Evolutionary conservation across 2,797 vertebrate species (phyloP).

Genomic region (Jordanella pulchra): DNA sequence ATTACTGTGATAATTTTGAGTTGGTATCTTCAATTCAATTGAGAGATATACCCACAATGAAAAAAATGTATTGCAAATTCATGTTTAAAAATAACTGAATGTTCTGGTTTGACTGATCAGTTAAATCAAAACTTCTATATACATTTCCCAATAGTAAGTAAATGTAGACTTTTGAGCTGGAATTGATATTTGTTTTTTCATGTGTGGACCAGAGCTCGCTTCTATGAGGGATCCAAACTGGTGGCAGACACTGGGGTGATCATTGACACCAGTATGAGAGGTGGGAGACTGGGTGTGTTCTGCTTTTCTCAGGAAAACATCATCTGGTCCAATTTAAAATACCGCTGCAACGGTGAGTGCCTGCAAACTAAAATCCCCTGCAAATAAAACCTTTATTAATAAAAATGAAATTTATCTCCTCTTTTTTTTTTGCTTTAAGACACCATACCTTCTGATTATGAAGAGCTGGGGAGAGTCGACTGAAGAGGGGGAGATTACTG

Average conservation of each 20-base stretch:
- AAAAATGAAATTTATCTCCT: neutral
- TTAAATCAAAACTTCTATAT: neutral
- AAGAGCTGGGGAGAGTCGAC: conserved; percentile 79
- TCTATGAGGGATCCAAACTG: conserved; percentile 91
- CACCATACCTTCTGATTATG: conserved; percentile 92
- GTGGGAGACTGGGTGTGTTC: conserved; percentile 96
- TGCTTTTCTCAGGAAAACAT: conserved; percentile 99
- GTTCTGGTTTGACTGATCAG: too few species aligned
- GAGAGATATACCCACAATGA: neutral
- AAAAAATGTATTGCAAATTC: neutral
- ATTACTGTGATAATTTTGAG: too few species aligned
- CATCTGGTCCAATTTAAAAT: conserved; percentile 98
- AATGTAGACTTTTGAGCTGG: neutral
- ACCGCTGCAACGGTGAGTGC: conserved; percentile 94
- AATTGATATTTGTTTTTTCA: conserved; percentile 6
- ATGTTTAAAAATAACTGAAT: too few species aligned
- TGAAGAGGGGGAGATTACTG: conserved; percentile 18
- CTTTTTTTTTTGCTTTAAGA: conserved; percentile 77
- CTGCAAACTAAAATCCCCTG: neutral
- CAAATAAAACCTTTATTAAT: neutral
- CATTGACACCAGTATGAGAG: conserved; percentile 97
- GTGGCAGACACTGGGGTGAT: conserved; percentile 94
- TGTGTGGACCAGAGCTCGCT: conserved; percentile 82
- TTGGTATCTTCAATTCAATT: neutral
- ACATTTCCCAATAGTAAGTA: neutral